Evolutionary conservation across 37 sponge, comb jelly and placozoan species (phyloP).

Genomic region (Hexactinellida sp.): DNA sequence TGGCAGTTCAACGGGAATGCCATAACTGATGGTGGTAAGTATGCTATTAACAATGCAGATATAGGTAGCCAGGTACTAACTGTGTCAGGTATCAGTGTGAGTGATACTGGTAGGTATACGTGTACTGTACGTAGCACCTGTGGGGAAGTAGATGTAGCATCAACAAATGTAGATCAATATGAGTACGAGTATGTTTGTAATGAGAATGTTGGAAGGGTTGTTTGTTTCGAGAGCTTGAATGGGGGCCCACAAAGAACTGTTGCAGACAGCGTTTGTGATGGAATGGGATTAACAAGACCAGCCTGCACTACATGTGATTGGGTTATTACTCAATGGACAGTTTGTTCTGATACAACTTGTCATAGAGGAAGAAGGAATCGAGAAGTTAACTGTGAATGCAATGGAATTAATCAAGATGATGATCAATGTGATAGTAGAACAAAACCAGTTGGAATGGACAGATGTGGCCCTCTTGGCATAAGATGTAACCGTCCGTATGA

Average conservation of each 20-base stretch:
- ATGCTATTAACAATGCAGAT: background rate
- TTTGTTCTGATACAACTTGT: background rate
- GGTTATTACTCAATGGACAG: background rate
- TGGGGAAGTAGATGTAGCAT: background rate
- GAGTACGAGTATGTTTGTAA: background rate
- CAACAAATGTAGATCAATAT: background rate
- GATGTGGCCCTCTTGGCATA: background rate
- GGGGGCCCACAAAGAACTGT: background rate
- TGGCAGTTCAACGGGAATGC: background rate
- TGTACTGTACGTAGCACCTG: background rate
- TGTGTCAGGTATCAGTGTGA: background rate
- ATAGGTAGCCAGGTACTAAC: background rate
- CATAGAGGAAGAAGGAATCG: background rate
- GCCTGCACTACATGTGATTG: background rate
- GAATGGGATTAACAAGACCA: background rate
- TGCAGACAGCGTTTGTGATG: background rate
- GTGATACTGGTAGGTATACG: background rate
- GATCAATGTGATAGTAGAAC: background rate
- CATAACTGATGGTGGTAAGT: background rate
- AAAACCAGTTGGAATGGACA: background rate
- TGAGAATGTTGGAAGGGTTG: background rate
- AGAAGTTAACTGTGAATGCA: background rate
- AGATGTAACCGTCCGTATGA: background rate
- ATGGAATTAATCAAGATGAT: background rate
- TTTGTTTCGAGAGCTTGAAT: background rate